Percentiles rank a stretch among this genome's conserved stretches.
phyloP scores from a whole-genome alignment of 2,797 vertebrate species.

The Cyclura pinguis region DNA sequence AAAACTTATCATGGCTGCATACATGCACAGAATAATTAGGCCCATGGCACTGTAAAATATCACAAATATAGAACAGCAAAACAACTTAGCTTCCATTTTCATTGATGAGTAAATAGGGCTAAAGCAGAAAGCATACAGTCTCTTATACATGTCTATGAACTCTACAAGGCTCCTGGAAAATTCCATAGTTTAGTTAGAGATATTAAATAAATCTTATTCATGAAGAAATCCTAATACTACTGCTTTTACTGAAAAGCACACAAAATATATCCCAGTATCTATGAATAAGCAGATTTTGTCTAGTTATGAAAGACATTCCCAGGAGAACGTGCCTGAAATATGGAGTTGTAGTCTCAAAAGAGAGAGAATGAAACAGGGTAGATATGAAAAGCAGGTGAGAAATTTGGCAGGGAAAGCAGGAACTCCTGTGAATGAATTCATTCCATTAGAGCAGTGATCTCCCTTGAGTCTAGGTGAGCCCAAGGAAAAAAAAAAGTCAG shows the following conservation, averaged over 20 bases:
- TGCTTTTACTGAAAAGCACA: neutral
- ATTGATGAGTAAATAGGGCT: neutral
- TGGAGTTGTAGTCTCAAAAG: neutral
- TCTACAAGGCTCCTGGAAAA: neutral
- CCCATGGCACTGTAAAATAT: too few species aligned
- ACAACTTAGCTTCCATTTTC: too few species aligned
- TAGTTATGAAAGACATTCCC: neutral
- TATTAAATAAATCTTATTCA: neutral
- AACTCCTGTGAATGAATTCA: conserved; percentile 10
- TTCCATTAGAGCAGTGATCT: neutral
- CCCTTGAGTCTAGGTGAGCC: conserved; percentile 6
- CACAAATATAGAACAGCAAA: too few species aligned
- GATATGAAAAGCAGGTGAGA: neutral
- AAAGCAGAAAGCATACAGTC: neutral
- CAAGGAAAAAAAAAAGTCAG: conserved; percentile 13
- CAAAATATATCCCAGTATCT: neutral
- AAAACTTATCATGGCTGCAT: too few species aligned
- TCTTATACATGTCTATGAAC: neutral
- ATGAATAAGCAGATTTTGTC: neutral
- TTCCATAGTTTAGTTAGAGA: neutral
- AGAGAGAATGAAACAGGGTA: neutral
- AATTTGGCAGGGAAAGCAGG: neutral
- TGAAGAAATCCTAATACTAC: neutral
- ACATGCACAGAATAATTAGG: too few species aligned
- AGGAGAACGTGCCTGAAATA: accelerated